Conservation (phyloP, 2,797 vertebrate genomes). For the Dendrocincla fuliginosa region DNA sequence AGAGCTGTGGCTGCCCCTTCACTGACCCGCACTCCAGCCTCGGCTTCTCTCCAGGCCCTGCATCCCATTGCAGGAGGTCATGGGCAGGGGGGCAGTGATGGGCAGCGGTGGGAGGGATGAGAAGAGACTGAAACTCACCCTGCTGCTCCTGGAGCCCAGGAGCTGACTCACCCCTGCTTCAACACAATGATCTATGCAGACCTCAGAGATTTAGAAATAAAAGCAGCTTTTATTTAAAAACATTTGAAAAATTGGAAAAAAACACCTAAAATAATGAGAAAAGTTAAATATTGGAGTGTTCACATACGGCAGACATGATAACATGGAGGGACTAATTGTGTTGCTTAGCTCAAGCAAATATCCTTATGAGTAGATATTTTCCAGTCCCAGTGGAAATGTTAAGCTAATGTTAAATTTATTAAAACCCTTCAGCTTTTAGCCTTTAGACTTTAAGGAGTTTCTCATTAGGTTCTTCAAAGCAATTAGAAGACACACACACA, state of each 20-base stretch:
- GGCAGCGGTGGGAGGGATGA: neutral
- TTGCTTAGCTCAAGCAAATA: constrained; percentile 17
- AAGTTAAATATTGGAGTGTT: neutral
- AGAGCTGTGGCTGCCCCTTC: neutral
- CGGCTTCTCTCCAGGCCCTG: neutral
- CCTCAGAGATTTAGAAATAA: neutral
- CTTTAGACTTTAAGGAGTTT: constrained; percentile 11
- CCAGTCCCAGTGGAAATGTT: neutral
- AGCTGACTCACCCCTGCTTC: neutral
- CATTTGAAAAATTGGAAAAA: neutral
- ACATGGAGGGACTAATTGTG: neutral
- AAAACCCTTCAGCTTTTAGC: constrained; percentile 23
- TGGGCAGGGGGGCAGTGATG: fast-evolving
- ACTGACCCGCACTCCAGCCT: neutral
- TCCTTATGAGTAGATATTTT: neutral
- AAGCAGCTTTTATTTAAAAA: neutral
- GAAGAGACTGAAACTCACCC: neutral
- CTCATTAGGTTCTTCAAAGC: constrained; percentile 18
- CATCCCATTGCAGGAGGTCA: neutral
- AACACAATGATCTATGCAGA: neutral
- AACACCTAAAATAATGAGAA: neutral
- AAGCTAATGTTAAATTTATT: constrained; percentile 49
- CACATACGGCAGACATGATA: fast-evolving
- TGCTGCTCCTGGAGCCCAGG: neutral
- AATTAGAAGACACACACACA: neutral